Percentiles rank a stretch among this genome's conserved stretches.
Conservation (phyloP, 1,140 invertebrate genomes). For the Berghia stephanieae region DNA sequence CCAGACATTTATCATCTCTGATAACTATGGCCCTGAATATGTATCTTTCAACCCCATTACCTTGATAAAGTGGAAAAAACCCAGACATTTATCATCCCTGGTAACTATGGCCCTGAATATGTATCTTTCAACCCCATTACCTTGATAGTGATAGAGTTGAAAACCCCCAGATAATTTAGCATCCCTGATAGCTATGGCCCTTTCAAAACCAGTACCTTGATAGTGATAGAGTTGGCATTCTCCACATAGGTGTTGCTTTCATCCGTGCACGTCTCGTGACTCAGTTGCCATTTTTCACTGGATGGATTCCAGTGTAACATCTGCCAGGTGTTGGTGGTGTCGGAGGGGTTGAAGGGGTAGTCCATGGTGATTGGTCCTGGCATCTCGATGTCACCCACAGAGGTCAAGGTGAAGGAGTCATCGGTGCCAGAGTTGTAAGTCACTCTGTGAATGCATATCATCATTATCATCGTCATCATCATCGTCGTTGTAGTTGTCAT, state of each 20-base stretch:
- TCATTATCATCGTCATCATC: background rate
- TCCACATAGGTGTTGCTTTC: conserved; percentile 26
- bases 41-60: too few relatives aligned
- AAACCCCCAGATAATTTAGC: too few relatives aligned
- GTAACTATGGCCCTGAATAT: too few relatives aligned
- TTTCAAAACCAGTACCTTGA: too few relatives aligned
- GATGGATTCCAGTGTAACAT: conserved; percentile 44
- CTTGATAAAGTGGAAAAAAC: too few relatives aligned
- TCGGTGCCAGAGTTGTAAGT: background rate
- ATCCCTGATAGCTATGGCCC: too few relatives aligned
- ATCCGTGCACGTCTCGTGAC: conserved; percentile 36
- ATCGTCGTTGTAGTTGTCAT: background rate
- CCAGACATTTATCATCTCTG: too few relatives aligned
- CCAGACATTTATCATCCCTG: too few relatives aligned
- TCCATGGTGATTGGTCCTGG: conserved; percentile 39
- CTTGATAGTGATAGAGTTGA: conserved; percentile 29
- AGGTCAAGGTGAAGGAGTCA: conserved; percentile 35
- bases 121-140: too few relatives aligned
- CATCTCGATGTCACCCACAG: conserved; percentile 39
- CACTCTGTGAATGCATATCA: background rate
- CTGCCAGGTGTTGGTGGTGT: conserved; percentile 23
- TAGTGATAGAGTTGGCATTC: background rate
- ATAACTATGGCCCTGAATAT: too few relatives aligned
- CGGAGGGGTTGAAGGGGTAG: conserved; percentile 21
- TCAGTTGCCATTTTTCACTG: conserved; percentile 39